Conservation (phyloP, 1,140 invertebrate species). For the Caenorhabditis brenneri region DNA sequence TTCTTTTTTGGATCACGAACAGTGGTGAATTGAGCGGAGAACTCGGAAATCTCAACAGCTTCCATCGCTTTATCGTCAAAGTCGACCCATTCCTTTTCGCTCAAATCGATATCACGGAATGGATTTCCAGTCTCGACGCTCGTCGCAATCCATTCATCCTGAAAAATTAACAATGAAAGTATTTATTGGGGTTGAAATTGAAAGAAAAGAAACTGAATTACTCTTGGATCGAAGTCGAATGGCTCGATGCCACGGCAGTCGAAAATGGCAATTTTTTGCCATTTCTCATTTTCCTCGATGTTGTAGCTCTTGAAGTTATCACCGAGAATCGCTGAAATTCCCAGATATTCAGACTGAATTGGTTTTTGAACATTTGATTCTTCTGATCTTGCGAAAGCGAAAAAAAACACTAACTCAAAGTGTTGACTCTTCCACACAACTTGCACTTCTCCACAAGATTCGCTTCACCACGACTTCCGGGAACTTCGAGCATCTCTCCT, state of each 20-base stretch:
- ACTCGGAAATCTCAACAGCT: slow-evolving; percentile 58
- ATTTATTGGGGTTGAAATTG: too few species aligned
- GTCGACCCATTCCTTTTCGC: slow-evolving; percentile 88
- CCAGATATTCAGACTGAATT: too few species aligned
- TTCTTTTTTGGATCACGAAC: slow-evolving; percentile 40
- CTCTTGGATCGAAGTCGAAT: slow-evolving; percentile 81
- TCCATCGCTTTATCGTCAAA: slow-evolving; percentile 82
- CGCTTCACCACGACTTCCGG: slow-evolving; percentile 78
- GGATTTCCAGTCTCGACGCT: slow-evolving; percentile 78
- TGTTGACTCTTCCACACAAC: slow-evolving; percentile 83
- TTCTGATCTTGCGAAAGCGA: too few species aligned
- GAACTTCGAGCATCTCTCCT: slow-evolving; percentile 60
- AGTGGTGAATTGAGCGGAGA: slow-evolving; percentile 49
- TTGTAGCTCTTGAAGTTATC: slow-evolving; percentile 74
- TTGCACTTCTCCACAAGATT: slow-evolving; percentile 87
- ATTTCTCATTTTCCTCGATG: slow-evolving; percentile 78
- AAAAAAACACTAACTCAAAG: slow-evolving; percentile 76
- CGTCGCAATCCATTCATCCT: slow-evolving; percentile 81
- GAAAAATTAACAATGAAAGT: slow-evolving; percentile 62
- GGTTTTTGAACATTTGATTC: too few species aligned
- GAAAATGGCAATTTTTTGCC: slow-evolving; percentile 83
- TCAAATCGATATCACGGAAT: slow-evolving; percentile 83
- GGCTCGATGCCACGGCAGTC: slow-evolving; percentile 90
- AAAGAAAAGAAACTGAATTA: slow-evolving; percentile 60
- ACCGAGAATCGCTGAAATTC: slow-evolving; percentile 73